phyloP scores from a whole-genome alignment of 2,888 invertebrate genomes.

The Chesias legatella region DNA sequence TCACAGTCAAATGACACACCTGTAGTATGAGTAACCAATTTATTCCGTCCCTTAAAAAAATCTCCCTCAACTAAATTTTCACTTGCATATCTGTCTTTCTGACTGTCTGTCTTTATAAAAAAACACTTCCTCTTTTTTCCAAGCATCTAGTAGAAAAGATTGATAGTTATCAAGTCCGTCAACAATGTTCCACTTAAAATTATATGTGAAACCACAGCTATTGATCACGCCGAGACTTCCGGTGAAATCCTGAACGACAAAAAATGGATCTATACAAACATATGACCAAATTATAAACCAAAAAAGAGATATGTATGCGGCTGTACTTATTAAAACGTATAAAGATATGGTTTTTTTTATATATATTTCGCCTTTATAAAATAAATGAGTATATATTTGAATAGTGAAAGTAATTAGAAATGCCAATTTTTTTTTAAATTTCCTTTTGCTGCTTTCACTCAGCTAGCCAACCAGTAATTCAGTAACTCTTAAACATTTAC shows the following conservation, averaged over 20 bases:
- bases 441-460: too few relatives aligned
- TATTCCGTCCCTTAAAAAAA: neutral
- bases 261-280: slow-evolving; percentile 68
- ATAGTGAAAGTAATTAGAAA: too few relatives aligned
- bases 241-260: slow-evolving; percentile 64
- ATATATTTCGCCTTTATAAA: too few relatives aligned
- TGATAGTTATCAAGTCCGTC: slow-evolving; percentile 25
- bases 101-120: slow-evolving; percentile 7
- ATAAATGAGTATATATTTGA: too few relatives aligned
- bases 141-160: slow-evolving; percentile 21
- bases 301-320: neutral
- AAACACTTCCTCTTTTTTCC: slow-evolving; percentile 25
- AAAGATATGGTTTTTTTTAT: too few relatives aligned
- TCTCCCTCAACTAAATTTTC: too few relatives aligned
- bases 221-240: slow-evolving; percentile 53
- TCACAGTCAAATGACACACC: too few relatives aligned
- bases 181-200: slow-evolving; percentile 39
- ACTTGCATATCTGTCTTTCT: slow-evolving; percentile 14
- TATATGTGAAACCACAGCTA: slow-evolving; percentile 52
- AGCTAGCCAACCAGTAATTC: too few relatives aligned
- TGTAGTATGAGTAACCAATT: too few relatives aligned
- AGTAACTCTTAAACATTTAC: too few relatives aligned
- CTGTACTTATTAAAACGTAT: too few relatives aligned
- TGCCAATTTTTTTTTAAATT: too few relatives aligned
- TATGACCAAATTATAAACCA: slow-evolving; percentile 42